Base-by-base conservation (phyloP, 1,140 invertebrate genomes). In the Hypothenemus hampei region DNA sequence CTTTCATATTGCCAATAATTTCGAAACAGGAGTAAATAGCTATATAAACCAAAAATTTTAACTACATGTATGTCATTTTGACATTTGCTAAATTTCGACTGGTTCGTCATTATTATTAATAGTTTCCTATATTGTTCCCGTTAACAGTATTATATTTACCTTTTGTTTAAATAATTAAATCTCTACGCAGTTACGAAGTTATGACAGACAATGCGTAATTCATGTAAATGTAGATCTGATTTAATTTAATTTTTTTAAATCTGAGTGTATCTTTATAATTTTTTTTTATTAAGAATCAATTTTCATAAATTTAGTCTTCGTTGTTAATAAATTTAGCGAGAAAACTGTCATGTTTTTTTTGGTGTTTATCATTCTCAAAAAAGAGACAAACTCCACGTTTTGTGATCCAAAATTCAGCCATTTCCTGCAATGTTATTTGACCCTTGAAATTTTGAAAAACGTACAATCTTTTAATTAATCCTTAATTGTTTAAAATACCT, bases 391-490 rank as follows among this genome's bases (percentile, higher is more conserved):
- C 16, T 3, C 44, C 44, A 33, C 44, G 44, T 18, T 10, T 46
- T 8, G n/a, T 18, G 11, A 46, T 33, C 44, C 44, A 46, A 21
- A 19, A 8, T 18, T 46, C 26, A 11, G 15, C 26, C 5, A 22
- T 29, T 46, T 46, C 44, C 5, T 46, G 15, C n/a, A 46, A 29
- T 19, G 21, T 16, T 29, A 46, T 46, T 18, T 46, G 24, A 31
- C 44, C 44, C 44, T 46, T 20, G 1, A 45, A 45, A n/a, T n/a
- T n/a, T n/a, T n/a, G n/a, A n/a, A n/a, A n/a, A n/a, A n/a, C n/a
- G n/a, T n/a, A n/a, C n/a, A n/a, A n/a, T n/a, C n/a, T n/a, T n/a
- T n/a, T n/a, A n/a, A n/a, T n/a, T n/a, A n/a, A n/a, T n/a, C n/a
- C n/a, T n/a, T n/a, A n/a, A n/a, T n/a, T n/a, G n/a, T n/a, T n/a